phyloP scores from a whole-genome alignment of 2,888 invertebrate genomes.

The Limnephilus lunatus region DNA sequence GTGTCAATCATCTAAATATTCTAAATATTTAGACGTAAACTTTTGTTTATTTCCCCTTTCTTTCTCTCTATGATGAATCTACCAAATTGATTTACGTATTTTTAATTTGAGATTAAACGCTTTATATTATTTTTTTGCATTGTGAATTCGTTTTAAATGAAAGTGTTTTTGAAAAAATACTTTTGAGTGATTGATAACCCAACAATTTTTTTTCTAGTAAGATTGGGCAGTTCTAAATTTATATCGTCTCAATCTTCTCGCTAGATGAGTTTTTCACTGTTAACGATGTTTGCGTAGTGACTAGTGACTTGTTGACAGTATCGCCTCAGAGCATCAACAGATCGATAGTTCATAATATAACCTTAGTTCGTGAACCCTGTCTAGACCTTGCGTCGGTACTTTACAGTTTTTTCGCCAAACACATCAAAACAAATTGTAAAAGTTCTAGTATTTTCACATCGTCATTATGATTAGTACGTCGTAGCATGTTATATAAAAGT shows the following conservation, averaged over 20 bases:
- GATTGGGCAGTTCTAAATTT: background rate
- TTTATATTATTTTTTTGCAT: background rate
- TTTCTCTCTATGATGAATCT: background rate
- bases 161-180: background rate
- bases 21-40: background rate
- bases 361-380: background rate
- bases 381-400: background rate
- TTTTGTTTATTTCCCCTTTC: background rate
- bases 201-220: background rate
- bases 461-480: background rate
- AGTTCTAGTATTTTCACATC: background rate
- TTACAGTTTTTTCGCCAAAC: background rate
- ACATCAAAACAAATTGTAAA: background rate
- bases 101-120: background rate
- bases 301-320: background rate
- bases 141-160: background rate
- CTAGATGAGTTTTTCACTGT: background rate
- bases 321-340: background rate
- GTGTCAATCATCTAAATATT: background rate
- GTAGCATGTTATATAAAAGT: background rate
- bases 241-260: background rate
- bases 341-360: background rate
- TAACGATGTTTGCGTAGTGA: background rate
- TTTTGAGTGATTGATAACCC: background rate
- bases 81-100: background rate